Evolutionary conservation across 2,113 vertebrate species (phyloP), one percentile per base, ranked within the genome.

Genomic region (Tympanuchus pallidicinctus): DNA sequence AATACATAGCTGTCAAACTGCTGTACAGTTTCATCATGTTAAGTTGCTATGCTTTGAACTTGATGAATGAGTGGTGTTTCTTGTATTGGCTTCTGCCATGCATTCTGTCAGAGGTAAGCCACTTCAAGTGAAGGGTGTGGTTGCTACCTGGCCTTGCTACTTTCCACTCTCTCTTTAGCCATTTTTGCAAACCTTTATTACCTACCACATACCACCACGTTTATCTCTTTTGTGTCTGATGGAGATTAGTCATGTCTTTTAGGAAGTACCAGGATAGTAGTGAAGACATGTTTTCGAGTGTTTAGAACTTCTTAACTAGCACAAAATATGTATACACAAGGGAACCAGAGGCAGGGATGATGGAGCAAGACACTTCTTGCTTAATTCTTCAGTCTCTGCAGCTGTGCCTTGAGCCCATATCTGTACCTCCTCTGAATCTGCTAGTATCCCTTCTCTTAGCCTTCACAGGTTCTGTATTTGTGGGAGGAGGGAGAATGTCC

Each of bases 1-100:
- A 34, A 61, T 93, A 82, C 82, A 80, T 85, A 71, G 9, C 38
- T 86, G 45, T 80, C 72, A 88, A 74, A 66, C 40, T 91, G 43
- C 40, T 83, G 28, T 38, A 64, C 22, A 21, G 4, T 82, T 92
- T 70, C 13, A 38, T 21, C 45, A 2, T 74, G 76, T 66, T 70
- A 64, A 60, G 34, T 71, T 8, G 38, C 54, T 66, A 14, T 88
- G 48, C 32, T 71, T 95, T 60, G 90, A 82, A 93, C 18, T 77
- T 74, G 15, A 19, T 40, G 38, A 64, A 19, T 65, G 69, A 86
- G 52, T 70, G 25, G 18, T 25, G 57, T 70, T 20, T 77, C 76
- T 93, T 80, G 32, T 1, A 1, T 25, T 86, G 60, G 32, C 22
- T 89, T 92, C 81, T 73, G 15, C 40, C 17, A 14, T 82, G 47